These are phyloP conservation scores for Malurus alboscapulatus DNA, from an alignment of 2,113 vertebrate genomes.

Conservation along the genomic window DNA sequence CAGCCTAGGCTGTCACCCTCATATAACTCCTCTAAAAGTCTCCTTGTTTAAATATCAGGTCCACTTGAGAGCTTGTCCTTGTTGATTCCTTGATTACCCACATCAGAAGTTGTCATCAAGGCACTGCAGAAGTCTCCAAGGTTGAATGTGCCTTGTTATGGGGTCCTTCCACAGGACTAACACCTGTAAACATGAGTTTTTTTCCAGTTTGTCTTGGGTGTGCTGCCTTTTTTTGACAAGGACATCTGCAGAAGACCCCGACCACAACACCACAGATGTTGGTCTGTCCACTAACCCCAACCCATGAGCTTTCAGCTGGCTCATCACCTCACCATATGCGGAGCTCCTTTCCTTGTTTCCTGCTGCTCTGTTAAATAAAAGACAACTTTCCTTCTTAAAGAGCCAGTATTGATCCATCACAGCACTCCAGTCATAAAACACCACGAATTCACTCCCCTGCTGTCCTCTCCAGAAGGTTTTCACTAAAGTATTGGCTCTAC, in stretches of 20 bases:
- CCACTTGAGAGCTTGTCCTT: background rate
- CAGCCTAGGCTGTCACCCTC: rapidly evolving
- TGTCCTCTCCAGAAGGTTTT: background rate
- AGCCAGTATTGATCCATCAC: background rate
- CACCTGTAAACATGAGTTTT: background rate
- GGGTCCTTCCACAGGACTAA: background rate
- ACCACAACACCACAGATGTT: background rate
- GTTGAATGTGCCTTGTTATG: background rate
- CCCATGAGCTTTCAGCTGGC: background rate
- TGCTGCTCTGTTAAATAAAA: background rate
- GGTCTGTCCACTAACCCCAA: background rate
- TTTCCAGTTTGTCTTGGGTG: background rate
- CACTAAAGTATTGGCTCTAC: background rate
- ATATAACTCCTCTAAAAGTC: background rate
- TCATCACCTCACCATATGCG: background rate
- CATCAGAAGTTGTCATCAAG: background rate
- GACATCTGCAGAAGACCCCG: background rate
- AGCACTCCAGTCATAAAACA: background rate
- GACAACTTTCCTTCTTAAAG: background rate
- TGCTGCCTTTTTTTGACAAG: background rate
- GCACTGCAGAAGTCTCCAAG: background rate
- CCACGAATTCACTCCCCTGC: background rate
- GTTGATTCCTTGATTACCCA: background rate
- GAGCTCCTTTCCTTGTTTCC: background rate
- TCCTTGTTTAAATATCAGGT: background rate